Conservation (phyloP, 2,797 vertebrate species). For the Poecilia velifera region DNA sequence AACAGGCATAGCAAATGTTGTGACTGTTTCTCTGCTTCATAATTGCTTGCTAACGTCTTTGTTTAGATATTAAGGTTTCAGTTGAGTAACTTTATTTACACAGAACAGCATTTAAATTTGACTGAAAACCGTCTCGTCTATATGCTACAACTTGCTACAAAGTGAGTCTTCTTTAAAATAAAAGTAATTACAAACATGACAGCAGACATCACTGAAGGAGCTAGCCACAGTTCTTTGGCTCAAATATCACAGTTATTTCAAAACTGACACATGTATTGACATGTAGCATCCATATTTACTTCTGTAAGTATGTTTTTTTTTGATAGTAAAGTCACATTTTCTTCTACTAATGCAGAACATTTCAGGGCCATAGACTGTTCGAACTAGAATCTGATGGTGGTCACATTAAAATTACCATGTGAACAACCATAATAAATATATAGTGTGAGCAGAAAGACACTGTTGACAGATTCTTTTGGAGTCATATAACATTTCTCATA, state of each 20-base stretch:
- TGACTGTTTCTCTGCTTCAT: neutral
- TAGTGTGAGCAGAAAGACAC: neutral
- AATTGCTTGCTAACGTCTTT: neutral
- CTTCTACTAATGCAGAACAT: neutral
- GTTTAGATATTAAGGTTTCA: neutral
- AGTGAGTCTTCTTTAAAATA: neutral
- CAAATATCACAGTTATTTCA: neutral
- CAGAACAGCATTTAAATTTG: neutral
- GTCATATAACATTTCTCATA: neutral
- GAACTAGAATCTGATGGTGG: neutral
- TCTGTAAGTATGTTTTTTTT: neutral
- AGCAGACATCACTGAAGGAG: neutral
- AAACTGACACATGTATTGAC: neutral
- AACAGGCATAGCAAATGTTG: neutral
- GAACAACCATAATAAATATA: neutral
- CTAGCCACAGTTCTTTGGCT: neutral
- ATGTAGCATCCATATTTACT: neutral
- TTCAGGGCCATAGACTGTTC: neutral
- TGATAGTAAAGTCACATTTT: neutral
- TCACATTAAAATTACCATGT: neutral
- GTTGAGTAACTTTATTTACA: neutral
- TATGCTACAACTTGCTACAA: neutral
- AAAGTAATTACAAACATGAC: neutral
- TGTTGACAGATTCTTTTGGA: neutral
- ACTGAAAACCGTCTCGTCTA: neutral